Evolutionary conservation across 2,113 vertebrate species (phyloP).

Genomic region (Cyanoderma ruficeps): DNA sequence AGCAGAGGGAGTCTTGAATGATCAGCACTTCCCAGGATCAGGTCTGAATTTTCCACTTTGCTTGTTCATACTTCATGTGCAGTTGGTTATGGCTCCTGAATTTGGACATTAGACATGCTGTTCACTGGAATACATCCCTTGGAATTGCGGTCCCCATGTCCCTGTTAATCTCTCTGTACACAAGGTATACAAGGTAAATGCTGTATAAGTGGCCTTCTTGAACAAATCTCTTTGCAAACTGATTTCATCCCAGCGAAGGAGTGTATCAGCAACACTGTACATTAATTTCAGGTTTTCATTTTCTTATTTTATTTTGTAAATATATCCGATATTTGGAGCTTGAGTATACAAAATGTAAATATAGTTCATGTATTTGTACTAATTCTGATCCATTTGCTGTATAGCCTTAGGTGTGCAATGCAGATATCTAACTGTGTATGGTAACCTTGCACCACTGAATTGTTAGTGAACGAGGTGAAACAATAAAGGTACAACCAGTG

Average conservation of each 20-base stretch:
- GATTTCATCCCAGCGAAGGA: conserved; percentile 76
- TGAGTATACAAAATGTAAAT: conserved; percentile 99
- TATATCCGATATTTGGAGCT: conserved; percentile 95
- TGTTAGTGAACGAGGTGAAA: conserved; percentile 94
- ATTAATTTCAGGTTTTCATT: conserved; percentile 89
- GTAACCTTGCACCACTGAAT: conserved; percentile 95
- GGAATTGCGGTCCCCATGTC: background rate
- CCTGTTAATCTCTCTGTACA: conserved; percentile 9
- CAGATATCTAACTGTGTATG: conserved; percentile 97
- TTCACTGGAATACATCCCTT: background rate
- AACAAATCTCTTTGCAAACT: conserved; percentile 74
- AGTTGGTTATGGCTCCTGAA: background rate
- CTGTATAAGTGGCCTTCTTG: conserved; percentile 77
- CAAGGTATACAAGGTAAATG: conserved; percentile 37
- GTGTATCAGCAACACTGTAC: conserved; percentile 88
- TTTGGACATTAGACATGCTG: background rate
- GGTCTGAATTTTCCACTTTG: background rate
- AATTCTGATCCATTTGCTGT: conserved; percentile 98
- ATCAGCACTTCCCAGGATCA: background rate
- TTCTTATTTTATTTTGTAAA: conserved; percentile 99
- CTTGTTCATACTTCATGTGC: background rate
- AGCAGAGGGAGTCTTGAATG: background rate
- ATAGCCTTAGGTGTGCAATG: conserved; percentile 98
- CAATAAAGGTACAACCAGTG: conserved; percentile 97
- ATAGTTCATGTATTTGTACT: conserved; percentile 99